These are phyloP conservation scores for Caenorhabditis becei DNA, from an alignment of 2,888 invertebrate genomes.

Conservation along the genomic window DNA sequence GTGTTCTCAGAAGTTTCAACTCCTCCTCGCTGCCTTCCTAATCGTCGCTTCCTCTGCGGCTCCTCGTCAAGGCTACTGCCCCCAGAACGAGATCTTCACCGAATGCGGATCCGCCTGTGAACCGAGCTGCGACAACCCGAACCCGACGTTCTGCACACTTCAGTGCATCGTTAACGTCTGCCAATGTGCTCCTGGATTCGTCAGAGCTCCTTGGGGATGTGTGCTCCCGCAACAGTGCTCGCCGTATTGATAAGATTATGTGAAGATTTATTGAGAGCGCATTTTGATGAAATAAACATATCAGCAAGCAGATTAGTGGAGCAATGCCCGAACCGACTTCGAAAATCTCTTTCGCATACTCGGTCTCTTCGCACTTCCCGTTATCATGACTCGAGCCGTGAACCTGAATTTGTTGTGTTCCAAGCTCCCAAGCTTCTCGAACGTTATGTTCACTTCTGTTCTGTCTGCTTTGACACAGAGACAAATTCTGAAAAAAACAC, in stretches of 20 bases:
- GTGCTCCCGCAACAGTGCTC: background rate
- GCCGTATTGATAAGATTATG: too few species aligned
- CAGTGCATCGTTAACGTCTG: constrained; percentile 16
- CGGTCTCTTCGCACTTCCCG: background rate
- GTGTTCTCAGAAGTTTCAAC: background rate
- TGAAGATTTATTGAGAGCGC: too few species aligned
- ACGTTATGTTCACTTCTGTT: background rate
- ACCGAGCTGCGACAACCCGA: constrained; percentile 14
- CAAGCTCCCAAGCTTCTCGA: background rate
- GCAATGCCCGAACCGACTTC: background rate
- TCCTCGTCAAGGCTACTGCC: constrained; percentile 3
- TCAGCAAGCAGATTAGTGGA: too few species aligned
- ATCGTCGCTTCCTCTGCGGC: background rate
- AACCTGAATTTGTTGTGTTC: background rate
- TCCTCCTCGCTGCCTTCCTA: background rate
- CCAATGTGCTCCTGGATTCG: constrained; percentile 20
- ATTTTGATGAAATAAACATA: too few species aligned
- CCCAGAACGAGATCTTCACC: constrained; percentile 10
- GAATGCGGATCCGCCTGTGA: constrained; percentile 18
- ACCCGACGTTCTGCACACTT: constrained; percentile 4
- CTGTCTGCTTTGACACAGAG: background rate
- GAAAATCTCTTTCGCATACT: background rate
- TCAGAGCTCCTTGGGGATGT: constrained; percentile 4
- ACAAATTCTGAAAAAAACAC: background rate
- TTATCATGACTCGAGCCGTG: background rate